Evolutionary conservation across 2,888 invertebrate genomes (phyloP).

Genomic region (Morinoia aosen): DNA sequence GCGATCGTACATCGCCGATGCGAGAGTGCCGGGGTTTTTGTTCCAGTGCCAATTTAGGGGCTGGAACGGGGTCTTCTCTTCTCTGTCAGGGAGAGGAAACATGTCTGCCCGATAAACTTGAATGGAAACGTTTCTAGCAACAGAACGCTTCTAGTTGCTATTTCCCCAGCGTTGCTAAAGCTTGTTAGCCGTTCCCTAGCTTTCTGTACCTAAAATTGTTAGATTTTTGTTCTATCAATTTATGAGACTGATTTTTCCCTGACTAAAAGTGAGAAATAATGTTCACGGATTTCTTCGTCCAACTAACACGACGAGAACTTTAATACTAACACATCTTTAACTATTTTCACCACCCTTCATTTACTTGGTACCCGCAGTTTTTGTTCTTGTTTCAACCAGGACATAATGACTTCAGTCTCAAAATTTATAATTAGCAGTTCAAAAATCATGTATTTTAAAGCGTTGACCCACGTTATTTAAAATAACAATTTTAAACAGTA

Average conservation of each 20-base stretch:
- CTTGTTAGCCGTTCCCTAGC: background rate
- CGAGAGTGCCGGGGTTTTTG: constrained; percentile 19
- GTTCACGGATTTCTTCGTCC: background rate
- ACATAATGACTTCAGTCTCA: background rate
- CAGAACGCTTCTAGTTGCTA: background rate
- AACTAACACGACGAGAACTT: background rate
- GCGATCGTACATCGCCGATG: constrained; percentile 14
- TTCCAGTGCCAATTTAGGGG: background rate
- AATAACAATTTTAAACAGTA: too few species aligned
- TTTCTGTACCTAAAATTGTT: background rate
- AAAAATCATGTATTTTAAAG: too few species aligned
- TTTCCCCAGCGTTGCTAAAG: background rate
- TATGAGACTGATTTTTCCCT: background rate
- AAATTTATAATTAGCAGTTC: too few species aligned
- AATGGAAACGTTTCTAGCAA: background rate
- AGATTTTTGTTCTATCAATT: background rate
- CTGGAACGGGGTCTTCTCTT: background rate
- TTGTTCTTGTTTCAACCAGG: background rate
- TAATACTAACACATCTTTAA: background rate
- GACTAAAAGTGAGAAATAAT: background rate
- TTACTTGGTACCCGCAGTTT: background rate
- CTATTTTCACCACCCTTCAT: background rate
- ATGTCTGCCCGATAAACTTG: background rate
- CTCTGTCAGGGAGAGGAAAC: background rate
- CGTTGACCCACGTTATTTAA: too few species aligned